Conservation (phyloP, 2,888 invertebrate species). For the Ophion slaviceki region DNA sequence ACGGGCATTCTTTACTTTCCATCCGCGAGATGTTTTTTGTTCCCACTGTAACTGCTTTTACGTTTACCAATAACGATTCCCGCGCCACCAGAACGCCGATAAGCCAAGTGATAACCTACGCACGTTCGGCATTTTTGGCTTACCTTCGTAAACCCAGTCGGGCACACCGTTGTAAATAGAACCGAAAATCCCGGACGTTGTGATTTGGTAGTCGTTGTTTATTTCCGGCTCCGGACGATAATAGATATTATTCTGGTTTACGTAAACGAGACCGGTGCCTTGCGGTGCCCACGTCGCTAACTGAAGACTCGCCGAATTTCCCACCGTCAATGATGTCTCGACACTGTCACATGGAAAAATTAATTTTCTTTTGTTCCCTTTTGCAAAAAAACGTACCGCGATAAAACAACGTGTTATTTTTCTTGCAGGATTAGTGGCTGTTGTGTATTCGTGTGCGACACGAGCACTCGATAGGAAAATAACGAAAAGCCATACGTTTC, state of each 20-base stretch:
- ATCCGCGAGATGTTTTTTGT: no score
- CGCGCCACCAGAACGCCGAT: background rate
- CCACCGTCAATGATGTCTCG: slow-evolving; percentile 74
- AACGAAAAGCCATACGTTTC: background rate
- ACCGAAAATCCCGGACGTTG: slow-evolving; percentile 86
- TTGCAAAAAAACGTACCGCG: background rate
- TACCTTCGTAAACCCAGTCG: slow-evolving; percentile 98
- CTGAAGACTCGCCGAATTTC: slow-evolving; percentile 86
- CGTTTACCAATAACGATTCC: background rate
- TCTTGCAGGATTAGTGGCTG: background rate
- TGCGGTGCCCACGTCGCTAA: slow-evolving; percentile 91
- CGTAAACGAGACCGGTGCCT: slow-evolving; percentile 89
- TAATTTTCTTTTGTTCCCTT: slow-evolving; percentile 17
- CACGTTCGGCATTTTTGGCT: slow-evolving; percentile 54
- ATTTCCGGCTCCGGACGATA: slow-evolving; percentile 86
- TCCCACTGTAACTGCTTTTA: background rate
- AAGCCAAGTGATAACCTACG: background rate
- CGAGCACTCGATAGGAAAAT: background rate
- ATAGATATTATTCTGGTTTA: slow-evolving; percentile 90
- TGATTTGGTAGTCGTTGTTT: slow-evolving; percentile 85
- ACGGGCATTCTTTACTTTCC: no score
- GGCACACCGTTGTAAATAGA: slow-evolving; percentile 93
- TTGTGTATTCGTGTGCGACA: background rate
- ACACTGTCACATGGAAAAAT: slow-evolving; percentile 65
- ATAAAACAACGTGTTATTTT: background rate